phyloP scores from a whole-genome alignment of 2,888 invertebrate genomes.

The Lithosia quadra region DNA sequence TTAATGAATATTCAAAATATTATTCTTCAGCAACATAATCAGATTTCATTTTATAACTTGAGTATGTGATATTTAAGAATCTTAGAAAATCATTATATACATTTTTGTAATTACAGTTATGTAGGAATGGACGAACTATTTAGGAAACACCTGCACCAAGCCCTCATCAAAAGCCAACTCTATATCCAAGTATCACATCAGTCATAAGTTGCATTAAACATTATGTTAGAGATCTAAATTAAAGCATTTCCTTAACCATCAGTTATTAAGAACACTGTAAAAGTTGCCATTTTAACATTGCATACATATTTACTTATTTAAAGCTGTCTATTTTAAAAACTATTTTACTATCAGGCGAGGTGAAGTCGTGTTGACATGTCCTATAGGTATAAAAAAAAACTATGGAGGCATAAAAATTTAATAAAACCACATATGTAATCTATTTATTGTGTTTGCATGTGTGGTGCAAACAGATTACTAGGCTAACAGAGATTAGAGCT shows the following conservation, averaged over 20 bases:
- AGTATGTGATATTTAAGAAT: too few species aligned
- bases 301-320: background rate
- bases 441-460: background rate
- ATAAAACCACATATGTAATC: background rate
- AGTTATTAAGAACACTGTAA: background rate
- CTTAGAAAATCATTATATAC: background rate
- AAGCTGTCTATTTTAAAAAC: background rate
- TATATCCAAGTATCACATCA: constrained; percentile 36
- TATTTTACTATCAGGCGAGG: too few species aligned
- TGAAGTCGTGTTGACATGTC: too few species aligned
- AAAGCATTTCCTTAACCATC: background rate
- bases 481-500: background rate
- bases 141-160: constrained; percentile 36
- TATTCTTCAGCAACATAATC: too few species aligned
- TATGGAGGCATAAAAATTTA: background rate
- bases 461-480: background rate
- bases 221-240: background rate
- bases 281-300: background rate
- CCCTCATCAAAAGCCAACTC: constrained; percentile 24
- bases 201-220: background rate
- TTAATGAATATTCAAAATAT: too few species aligned
- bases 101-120: background rate
- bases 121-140: constrained; percentile 20
- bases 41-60: too few species aligned
- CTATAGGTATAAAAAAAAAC: too few species aligned